Percentiles rank a stretch among this genome's conserved stretches.
These are phyloP conservation scores for Oeneis ivallda DNA, from an alignment of 2,888 invertebrate species.

Conservation along the genomic window DNA sequence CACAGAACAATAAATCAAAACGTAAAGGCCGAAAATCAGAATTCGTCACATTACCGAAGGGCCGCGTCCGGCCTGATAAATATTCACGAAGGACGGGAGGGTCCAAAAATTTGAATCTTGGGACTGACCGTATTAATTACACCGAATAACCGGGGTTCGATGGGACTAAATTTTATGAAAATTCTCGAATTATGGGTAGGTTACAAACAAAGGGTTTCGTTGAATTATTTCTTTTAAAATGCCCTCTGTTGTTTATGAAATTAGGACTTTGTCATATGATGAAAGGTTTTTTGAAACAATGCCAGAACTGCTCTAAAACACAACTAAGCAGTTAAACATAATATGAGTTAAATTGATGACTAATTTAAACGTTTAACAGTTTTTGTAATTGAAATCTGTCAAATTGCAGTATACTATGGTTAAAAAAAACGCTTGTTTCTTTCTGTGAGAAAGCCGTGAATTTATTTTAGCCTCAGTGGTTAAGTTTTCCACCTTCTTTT, in stretches of 20 bases:
- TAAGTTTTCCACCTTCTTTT: too few relatives aligned
- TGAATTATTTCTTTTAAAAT: slow-evolving; percentile 7
- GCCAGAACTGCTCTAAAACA: too few relatives aligned
- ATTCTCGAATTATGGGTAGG: slow-evolving; percentile 27
- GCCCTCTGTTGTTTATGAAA: neutral
- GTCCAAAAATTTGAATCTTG: slow-evolving; percentile 35
- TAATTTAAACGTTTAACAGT: too few relatives aligned
- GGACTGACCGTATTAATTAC: slow-evolving; percentile 37
- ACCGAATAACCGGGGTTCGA: slow-evolving; percentile 26
- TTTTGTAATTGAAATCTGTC: too few relatives aligned
- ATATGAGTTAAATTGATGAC: too few relatives aligned
- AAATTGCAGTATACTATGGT: too few relatives aligned
- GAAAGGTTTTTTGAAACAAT: too few relatives aligned
- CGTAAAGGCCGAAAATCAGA: slow-evolving; percentile 34
- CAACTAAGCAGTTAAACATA: too few relatives aligned
- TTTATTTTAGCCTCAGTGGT: too few relatives aligned
- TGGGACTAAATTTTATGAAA: slow-evolving; percentile 34
- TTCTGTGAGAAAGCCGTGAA: too few relatives aligned
- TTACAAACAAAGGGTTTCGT: slow-evolving; percentile 8
- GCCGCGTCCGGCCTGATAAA: slow-evolving; percentile 43
- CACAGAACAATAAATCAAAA: slow-evolving; percentile 35
- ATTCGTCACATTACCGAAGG: slow-evolving; percentile 41
- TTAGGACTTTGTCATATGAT: too few relatives aligned
- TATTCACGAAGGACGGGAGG: slow-evolving; percentile 42
- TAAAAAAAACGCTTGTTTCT: too few relatives aligned